These are phyloP conservation scores for Agrypnus murinus DNA, from an alignment of 2,888 invertebrate species.

Conservation along the genomic window DNA sequence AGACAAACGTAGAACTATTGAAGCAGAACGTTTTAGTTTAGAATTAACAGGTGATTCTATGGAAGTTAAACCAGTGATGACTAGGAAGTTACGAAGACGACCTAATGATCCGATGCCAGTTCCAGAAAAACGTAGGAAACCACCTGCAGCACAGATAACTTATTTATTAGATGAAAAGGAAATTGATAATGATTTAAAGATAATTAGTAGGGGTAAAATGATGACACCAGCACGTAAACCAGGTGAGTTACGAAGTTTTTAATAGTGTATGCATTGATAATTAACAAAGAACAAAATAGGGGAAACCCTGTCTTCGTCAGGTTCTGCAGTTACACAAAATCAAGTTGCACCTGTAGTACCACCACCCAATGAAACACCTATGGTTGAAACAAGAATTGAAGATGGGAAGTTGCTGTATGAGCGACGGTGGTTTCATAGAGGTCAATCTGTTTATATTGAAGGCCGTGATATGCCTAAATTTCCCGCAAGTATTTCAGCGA, in stretches of 20 bases:
- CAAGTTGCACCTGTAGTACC: conserved; percentile 55
- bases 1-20: conserved; percentile 92
- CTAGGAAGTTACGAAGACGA: conserved; percentile 91
- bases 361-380: conserved; percentile 66
- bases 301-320: conserved; percentile 63
- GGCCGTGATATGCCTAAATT: conserved; percentile 90
- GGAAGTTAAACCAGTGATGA: conserved; percentile 97
- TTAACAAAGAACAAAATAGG: conserved; percentile 44
- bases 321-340: conserved; percentile 71
- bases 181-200: conserved; percentile 88
- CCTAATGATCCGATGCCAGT: conserved; percentile 96
- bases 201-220: conserved; percentile 79
- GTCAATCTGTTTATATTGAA: conserved; percentile 93
- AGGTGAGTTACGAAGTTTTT: conserved; percentile 53
- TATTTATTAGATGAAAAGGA: conserved; percentile 92
- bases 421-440: conserved; percentile 95
- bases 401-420: conserved; percentile 96
- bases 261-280: background rate
- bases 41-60: conserved; percentile 92
- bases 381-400: conserved; percentile 91
- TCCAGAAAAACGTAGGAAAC: conserved; percentile 90
- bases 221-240: conserved; percentile 74
- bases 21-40: conserved; percentile 89
- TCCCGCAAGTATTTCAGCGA: conserved; percentile 92
- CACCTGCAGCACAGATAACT: conserved; percentile 89